Conservation (phyloP, 2,797 vertebrate species). For the Micropoecilia bifurca region DNA sequence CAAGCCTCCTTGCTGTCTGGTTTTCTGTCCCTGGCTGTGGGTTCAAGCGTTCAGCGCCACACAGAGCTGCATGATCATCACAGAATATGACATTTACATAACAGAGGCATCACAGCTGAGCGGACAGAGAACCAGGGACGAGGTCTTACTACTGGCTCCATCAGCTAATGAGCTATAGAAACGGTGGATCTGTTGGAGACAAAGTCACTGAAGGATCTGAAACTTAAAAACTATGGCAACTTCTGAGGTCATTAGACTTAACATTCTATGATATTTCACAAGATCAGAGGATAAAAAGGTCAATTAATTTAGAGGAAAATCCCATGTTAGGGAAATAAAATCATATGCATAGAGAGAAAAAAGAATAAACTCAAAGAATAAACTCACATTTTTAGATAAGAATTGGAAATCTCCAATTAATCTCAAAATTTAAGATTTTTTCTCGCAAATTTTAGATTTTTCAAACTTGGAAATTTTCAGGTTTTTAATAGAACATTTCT, state of each 20-base stretch:
- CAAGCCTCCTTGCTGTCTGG: neutral
- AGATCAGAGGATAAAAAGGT: neutral
- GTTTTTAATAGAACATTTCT: too few relatives aligned
- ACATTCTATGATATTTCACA: neutral
- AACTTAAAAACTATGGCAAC: neutral
- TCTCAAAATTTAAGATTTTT: too few relatives aligned
- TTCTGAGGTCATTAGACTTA: neutral
- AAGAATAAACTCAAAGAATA: too few relatives aligned
- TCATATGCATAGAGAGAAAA: too few relatives aligned
- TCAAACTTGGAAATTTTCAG: too few relatives aligned
- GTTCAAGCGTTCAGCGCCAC: neutral
- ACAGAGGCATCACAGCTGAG: neutral
- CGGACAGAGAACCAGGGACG: neutral
- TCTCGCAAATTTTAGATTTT: too few relatives aligned
- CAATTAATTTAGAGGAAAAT: neutral
- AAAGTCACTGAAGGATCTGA: neutral
- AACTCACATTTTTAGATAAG: too few relatives aligned
- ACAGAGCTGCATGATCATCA: neutral
- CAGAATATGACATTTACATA: neutral
- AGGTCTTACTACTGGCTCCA: neutral
- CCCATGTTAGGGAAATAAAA: neutral
- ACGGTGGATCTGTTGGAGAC: neutral
- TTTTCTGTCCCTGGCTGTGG: neutral
- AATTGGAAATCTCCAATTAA: too few relatives aligned
- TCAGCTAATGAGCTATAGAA: slow-evolving; percentile 15